Base-by-base conservation (phyloP, 2,113 vertebrate species). In the Xenopus laevis region DNA sequence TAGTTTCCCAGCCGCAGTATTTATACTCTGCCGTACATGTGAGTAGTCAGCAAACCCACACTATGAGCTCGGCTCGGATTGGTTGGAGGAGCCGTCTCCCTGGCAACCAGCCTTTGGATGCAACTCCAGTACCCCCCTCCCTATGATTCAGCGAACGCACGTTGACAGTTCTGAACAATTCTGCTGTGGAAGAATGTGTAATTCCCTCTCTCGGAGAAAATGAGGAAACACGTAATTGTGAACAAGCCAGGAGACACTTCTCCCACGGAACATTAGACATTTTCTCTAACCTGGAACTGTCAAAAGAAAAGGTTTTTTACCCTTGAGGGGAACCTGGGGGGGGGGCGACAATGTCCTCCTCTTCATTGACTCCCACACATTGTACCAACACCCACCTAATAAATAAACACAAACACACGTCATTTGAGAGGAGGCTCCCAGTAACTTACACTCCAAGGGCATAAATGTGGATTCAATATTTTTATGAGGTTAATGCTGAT, bases 151-250 rank as follows among this genome's bases (percentile, higher is more conserved):
- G 74, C 66, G 33, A 64, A 64, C 50, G 55, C 66, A 70, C 74
- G 33, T 77, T 70, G 74, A 44, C 55, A 18, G 59, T 65, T 63
- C 64, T 55, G 65, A 69, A 55, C 65, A 55, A 45, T 75, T 53
- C 74, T 23, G 74, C 74, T 77, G 53, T 77, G 60, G 74, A 77
- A 64, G 59, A 70, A 77, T 77, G 74, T 77, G 74, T 77, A 77
- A 77, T 77, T 70, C 74, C 74, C 74, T 63, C 47, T 68, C 47
- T 50, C 47, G 1, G 1, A 3, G 23, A 63, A 69, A 57, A 68
- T 10, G 18, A 30, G 47, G 55, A 64, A 77, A 70, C 47, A 57
- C 74, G 74, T 77, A 77, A 70, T 64, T 64, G 46, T 64, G 67
- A 47, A 50, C 45, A 45, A 70, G 62, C 66, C 13, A 77, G 74